phyloP scores from a whole-genome alignment of 2,113 vertebrate species.

The Trematomus loennbergii region DNA sequence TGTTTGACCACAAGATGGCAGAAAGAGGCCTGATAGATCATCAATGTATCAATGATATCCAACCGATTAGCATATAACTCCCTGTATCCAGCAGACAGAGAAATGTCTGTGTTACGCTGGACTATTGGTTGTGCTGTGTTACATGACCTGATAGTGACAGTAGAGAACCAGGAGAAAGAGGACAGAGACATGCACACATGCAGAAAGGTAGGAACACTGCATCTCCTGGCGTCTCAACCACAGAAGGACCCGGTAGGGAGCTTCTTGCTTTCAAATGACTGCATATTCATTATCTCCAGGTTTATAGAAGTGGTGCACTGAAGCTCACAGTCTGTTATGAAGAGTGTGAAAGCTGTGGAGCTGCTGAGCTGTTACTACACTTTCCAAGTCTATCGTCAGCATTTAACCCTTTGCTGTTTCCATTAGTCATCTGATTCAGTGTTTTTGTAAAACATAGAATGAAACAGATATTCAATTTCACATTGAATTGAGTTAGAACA shows the following conservation, averaged over 20 bases:
- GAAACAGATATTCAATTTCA: neutral
- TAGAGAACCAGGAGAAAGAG: no score
- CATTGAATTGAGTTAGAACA: neutral
- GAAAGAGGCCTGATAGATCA: no score
- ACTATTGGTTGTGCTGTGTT: neutral
- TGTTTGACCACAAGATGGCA: no score
- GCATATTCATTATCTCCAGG: neutral
- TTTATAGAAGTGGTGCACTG: no score
- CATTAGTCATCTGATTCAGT: neutral
- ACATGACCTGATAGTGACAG: neutral
- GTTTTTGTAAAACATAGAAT: neutral
- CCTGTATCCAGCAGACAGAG: no score
- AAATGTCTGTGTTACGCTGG: no score
- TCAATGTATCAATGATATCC: no score
- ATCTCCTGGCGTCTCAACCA: neutral
- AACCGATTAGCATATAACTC: no score
- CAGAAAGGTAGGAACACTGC: neutral
- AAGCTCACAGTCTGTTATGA: neutral
- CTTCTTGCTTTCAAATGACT: neutral
- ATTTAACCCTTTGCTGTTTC: neutral
- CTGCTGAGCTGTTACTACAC: neutral
- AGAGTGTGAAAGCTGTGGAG: neutral
- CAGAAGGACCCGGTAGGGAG: neutral
- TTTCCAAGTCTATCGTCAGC: neutral
- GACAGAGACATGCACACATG: neutral